A percentile compares a stretch with the other conserved stretches of the same genome.
These are phyloP conservation scores for human (Homo sapiens) DNA, from an alignment of 2,113 vertebrate genomes.

Conservation along the genomic window DNA sequence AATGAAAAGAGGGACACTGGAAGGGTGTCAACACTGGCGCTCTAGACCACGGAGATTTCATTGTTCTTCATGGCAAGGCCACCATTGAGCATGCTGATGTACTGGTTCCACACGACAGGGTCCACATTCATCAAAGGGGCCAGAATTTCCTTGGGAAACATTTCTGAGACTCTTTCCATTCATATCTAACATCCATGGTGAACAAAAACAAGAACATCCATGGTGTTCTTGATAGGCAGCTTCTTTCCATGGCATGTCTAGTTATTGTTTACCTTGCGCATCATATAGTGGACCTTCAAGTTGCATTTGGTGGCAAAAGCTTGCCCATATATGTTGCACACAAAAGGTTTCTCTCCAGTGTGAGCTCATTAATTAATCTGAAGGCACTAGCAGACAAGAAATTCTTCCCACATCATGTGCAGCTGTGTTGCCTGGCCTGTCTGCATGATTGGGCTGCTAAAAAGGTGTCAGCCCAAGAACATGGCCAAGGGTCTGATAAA, in stretches of 20 bases:
- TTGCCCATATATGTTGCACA: constrained; percentile 93
- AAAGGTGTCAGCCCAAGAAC: constrained; percentile 84
- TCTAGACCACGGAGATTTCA: constrained; percentile 98
- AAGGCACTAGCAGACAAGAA: constrained; percentile 96
- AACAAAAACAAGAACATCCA: constrained; percentile 78
- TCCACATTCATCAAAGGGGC: constrained; percentile 89
- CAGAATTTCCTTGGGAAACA: constrained; percentile 92
- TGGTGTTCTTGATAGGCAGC: constrained; percentile 93
- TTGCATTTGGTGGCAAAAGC: constrained; percentile 98
- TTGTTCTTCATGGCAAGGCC: constrained; percentile 96
- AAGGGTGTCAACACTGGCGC: constrained; percentile 84
- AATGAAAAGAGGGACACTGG: constrained; percentile 84
- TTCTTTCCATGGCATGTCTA: constrained; percentile 91
- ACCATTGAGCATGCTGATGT: constrained; percentile 92
- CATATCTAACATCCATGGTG: constrained; percentile 81
- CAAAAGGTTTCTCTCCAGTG: constrained; percentile 97
- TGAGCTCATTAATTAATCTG: constrained; percentile 97
- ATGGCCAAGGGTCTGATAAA: constrained; percentile 88
- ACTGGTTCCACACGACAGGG: constrained; percentile 94
- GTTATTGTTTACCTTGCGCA: constrained; percentile 76
- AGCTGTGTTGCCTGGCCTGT: constrained; percentile 92
- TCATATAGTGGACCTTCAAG: constrained; percentile 92
- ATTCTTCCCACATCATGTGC: constrained; percentile 92
- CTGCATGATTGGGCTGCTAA: constrained; percentile 85
- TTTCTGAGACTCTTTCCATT: constrained; percentile 92